A percentile compares a stretch with the other conserved stretches of the same genome.
These are phyloP conservation scores for Tribolium castaneum DNA, from an alignment of 1,140 invertebrate genomes.

Conservation along the genomic window DNA sequence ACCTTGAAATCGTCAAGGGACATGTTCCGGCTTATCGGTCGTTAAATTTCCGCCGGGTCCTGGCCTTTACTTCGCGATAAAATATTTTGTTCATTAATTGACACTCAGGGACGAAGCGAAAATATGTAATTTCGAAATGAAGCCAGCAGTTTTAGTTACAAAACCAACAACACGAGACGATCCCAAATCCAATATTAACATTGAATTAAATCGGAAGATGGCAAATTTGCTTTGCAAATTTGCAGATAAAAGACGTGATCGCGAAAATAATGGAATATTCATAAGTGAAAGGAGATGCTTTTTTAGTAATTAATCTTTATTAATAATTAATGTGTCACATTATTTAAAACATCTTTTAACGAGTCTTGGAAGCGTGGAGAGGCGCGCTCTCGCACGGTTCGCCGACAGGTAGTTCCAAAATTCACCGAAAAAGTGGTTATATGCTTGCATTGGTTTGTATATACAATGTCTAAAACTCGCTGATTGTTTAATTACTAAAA, in stretches of 20 bases:
- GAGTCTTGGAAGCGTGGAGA: constrained; percentile 42
- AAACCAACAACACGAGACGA: constrained; percentile 27
- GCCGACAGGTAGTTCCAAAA: constrained; percentile 56
- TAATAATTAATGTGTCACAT: constrained; percentile 58
- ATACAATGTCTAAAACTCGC: constrained; percentile 42
- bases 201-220: constrained; percentile 25
- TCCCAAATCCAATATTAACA: constrained; percentile 28
- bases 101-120: background rate
- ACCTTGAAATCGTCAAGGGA: constrained; percentile 34
- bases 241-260: constrained; percentile 22
- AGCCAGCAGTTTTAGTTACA: constrained; percentile 19
- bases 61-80: constrained; percentile 22
- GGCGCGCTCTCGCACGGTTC: background rate
- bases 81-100: constrained; percentile 30
- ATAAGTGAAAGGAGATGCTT: constrained; percentile 13
- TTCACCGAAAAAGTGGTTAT: constrained; percentile 58
- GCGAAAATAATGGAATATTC: constrained; percentile 27
- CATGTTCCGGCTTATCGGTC: constrained; percentile 32
- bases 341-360: constrained; percentile 59
- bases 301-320: constrained; percentile 54
- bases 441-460: constrained; percentile 39
- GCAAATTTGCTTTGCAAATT: constrained; percentile 34
- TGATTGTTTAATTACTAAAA: constrained; percentile 41
- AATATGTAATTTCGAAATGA: constrained; percentile 18
- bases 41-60: constrained; percentile 29